Evolutionary conservation across 2,113 vertebrate species (phyloP).

Genomic region (Ranitomeya imitator): DNA sequence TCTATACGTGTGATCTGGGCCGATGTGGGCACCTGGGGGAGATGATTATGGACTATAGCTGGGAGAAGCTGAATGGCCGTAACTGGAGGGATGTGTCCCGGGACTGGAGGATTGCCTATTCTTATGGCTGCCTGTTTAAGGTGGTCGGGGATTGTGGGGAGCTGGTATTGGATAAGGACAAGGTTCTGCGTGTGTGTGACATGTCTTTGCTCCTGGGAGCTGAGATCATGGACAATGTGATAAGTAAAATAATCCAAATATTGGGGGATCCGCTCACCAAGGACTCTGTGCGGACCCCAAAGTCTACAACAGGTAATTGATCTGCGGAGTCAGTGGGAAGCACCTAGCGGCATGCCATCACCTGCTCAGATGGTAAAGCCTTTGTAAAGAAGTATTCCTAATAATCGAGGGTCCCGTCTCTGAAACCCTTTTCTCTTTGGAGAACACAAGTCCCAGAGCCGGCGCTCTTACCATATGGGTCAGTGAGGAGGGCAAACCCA

Average conservation of each 20-base stretch:
- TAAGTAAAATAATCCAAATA: conserved; percentile 72
- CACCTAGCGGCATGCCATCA: neutral
- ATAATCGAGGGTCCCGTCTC: too few relatives aligned
- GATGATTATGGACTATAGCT: conserved; percentile 79
- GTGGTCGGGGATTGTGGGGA: conserved; percentile 73
- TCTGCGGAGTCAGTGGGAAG: neutral
- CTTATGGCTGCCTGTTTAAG: conserved; percentile 86
- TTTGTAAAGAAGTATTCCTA: too few relatives aligned
- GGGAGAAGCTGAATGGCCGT: conserved; percentile 87
- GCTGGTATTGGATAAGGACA: conserved; percentile 46
- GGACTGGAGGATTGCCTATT: conserved; percentile 84
- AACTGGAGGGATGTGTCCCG: conserved; percentile 82
- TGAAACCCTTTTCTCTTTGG: too few relatives aligned
- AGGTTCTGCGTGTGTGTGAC: conserved; percentile 84
- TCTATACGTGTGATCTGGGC: conserved; percentile 62
- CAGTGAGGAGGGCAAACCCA: too few relatives aligned
- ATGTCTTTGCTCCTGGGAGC: conserved; percentile 91
- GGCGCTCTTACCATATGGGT: too few relatives aligned
- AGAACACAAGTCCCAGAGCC: too few relatives aligned
- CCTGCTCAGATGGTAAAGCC: too few relatives aligned
- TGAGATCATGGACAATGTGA: conserved; percentile 76
- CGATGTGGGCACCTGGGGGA: conserved; percentile 68
- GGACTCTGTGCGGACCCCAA: neutral
- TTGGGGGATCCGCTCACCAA: conserved; percentile 60
- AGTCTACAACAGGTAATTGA: neutral